These are phyloP conservation scores for Villa cingulata DNA, from an alignment of 2,888 invertebrate species.

Conservation along the genomic window DNA sequence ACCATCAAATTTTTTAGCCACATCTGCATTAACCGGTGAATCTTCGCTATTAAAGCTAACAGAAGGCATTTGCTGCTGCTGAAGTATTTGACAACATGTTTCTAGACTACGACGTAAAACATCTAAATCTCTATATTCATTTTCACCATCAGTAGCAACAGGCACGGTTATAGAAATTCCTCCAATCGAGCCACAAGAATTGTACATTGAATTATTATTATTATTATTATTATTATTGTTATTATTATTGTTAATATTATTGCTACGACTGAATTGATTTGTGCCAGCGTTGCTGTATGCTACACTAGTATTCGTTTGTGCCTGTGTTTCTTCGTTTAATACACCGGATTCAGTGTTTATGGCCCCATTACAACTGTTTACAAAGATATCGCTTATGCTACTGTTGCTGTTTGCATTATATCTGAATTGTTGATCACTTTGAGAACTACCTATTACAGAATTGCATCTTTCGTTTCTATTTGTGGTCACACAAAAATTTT, in stretches of 20 bases:
- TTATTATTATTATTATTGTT: conserved; percentile 18
- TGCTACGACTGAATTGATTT: conserved; percentile 22
- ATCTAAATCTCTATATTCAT: conserved; percentile 24
- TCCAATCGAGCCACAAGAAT: conserved; percentile 27
- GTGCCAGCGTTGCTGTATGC: conserved; percentile 22
- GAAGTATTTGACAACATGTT: conserved; percentile 30
- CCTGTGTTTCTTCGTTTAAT: conserved; percentile 8
- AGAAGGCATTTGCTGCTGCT: conserved; percentile 22
- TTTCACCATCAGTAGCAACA: conserved; percentile 19
- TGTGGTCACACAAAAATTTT: too few species aligned
- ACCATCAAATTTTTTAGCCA: conserved; percentile 24
- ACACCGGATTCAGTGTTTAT: conserved; percentile 6
- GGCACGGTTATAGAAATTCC: conserved; percentile 27
- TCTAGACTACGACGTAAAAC: conserved; percentile 27
- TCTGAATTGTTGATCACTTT: conserved; percentile 34
- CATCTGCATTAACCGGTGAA: conserved; percentile 20
- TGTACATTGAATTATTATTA: conserved; percentile 22
- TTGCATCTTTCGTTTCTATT: not conserved
- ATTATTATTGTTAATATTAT: conserved; percentile 17
- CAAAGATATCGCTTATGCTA: conserved; percentile 34
- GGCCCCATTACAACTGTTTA: conserved; percentile 26
- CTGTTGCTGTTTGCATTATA: conserved; percentile 30
- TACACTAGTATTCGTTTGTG: conserved; percentile 22
- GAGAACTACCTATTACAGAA: conserved; percentile 20
- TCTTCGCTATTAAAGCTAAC: conserved; percentile 18